Conservation (phyloP, 2,113 vertebrate species). For the Oreochromis niloticus region DNA sequence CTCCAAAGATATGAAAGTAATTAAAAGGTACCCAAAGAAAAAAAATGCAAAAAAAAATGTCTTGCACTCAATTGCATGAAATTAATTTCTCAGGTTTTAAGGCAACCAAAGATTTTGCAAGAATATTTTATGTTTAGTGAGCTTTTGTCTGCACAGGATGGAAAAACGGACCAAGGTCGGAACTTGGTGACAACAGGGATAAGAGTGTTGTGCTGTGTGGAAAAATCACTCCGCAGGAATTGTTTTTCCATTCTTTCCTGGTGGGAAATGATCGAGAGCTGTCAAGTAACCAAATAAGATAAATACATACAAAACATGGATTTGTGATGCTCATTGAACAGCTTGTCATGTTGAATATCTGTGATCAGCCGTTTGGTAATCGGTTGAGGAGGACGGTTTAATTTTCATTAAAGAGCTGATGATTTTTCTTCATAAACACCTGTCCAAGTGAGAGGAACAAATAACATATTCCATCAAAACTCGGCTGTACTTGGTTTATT, state of each 20-base stretch:
- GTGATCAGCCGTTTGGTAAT: background rate
- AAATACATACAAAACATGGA: background rate
- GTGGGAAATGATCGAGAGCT: background rate
- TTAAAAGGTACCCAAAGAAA: background rate
- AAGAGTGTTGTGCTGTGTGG: background rate
- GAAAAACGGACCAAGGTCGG: background rate
- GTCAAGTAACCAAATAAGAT: background rate
- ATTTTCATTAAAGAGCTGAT: background rate
- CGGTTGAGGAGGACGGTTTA: background rate
- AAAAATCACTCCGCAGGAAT: background rate
- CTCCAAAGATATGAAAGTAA: constrained; percentile 14
- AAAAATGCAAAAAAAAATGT: background rate
- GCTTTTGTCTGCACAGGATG: background rate
- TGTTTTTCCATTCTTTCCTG: background rate
- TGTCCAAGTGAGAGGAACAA: background rate
- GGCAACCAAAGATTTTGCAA: background rate
- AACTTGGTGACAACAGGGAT: background rate
- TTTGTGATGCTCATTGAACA: constrained; percentile 4
- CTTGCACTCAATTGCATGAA: background rate
- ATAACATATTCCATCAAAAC: constrained; percentile 9
- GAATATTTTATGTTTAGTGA: background rate
- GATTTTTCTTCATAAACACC: background rate
- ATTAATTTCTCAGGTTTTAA: background rate
- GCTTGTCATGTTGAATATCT: background rate
- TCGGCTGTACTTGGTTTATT: background rate